Evolutionary conservation across 2,797 vertebrate species (phyloP), one percentile per base, ranked within the genome.

Genomic region (Spatula clypeata): DNA sequence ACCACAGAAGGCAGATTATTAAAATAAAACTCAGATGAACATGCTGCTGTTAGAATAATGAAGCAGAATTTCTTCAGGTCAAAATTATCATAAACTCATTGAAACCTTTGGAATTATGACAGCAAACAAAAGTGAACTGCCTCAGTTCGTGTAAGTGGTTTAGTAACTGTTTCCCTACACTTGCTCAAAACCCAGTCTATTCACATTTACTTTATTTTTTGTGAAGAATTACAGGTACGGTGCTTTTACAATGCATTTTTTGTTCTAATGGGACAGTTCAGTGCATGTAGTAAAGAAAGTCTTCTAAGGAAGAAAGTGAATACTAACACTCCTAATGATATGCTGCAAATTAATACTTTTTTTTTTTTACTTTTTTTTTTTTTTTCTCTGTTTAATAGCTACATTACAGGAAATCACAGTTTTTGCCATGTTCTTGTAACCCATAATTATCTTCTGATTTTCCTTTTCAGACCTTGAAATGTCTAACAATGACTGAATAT

Each of bases 391-490:
- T 45, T 90, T 75, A 58, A 86, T 81, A 77, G 29, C 32, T 74
- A 21, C 21, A 40, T 83, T 60, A 77, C 5, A 64, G 13, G 4
- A 8, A 90, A 65, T 66, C 16, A 45, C 1, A 1, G 20, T 60
- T 77, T 95, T 89, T 54, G 1, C 27, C 66, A 2, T 38, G 11
- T 70, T 88, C 34, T 82, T 82, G 24, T 49, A 94, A 76, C 32
- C 31, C 11, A 3, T 47, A 79, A 69, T 73, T 73, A 24, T 60
- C 20, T 86, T 79, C 53, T 76, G 57, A 53, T 89, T 94, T 91
- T 49, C 4, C 51, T n/a, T 79, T 76, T 95, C 36, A 67, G 45
- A 73, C 23, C 26, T 85, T 87, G 65, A 96, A 85, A 80, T 64
- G 3, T 21, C 10, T 74, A 29, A 73, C 7, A 58, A 24, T n/a